Conservation (phyloP, 2,113 vertebrate species). For the Orthonyx spaldingii region DNA sequence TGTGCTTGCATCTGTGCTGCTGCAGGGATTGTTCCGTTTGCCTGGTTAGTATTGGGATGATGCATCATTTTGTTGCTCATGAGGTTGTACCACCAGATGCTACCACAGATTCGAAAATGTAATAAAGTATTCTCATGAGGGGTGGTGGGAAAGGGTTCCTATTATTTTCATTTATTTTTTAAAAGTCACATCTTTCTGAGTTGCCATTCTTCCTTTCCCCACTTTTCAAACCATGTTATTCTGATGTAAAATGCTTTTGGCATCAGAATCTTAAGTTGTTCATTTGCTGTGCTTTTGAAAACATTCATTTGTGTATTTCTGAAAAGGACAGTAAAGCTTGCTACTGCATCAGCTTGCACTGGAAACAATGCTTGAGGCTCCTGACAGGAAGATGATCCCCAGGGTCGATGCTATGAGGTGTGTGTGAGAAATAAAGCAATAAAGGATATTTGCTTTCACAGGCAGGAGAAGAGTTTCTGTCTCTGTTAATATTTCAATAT, state of each 20-base stretch:
- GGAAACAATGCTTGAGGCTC: neutral
- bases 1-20: neutral
- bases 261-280: neutral
- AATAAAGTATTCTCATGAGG: neutral
- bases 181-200: neutral
- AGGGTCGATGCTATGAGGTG: neutral
- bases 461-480: conserved; percentile 80
- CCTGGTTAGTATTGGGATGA: neutral
- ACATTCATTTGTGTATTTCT: neutral
- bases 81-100: neutral
- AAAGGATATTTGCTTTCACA: conserved; percentile 91
- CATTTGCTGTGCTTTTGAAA: neutral
- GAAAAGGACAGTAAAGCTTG: neutral
- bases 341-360: neutral
- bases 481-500: conserved; percentile 83
- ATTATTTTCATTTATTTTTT: neutral
- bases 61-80: neutral
- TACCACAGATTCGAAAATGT: neutral
- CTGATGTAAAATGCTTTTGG: neutral
- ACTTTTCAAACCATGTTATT: neutral
- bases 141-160: neutral
- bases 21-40: neutral
- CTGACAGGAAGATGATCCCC: neutral
- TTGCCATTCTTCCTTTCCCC: neutral
- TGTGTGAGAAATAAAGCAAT: neutral